A percentile compares a stretch with the other conserved stretches of the same genome.
Conservation (phyloP, 1,140 invertebrate genomes). For the Halyomorpha halys region DNA sequence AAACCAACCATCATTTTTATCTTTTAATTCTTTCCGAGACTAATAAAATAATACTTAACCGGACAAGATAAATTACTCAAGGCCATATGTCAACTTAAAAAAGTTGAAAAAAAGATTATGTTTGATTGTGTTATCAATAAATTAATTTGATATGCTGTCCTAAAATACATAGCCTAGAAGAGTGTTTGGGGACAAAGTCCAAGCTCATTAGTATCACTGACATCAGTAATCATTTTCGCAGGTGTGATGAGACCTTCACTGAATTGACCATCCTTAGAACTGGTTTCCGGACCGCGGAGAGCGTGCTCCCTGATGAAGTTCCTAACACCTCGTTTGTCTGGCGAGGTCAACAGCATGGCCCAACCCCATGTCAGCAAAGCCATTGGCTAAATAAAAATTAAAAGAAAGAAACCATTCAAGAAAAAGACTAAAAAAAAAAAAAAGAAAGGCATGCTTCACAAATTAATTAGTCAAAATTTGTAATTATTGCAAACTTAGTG, state of each 20-base stretch:
- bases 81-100: background rate
- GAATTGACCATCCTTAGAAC: constrained; percentile 52
- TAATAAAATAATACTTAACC: too few species aligned
- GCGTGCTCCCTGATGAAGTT: constrained; percentile 57
- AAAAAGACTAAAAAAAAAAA: too few species aligned
- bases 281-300: constrained; percentile 52
- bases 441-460: too few species aligned
- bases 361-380: constrained; percentile 69
- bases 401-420: too few species aligned
- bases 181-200: constrained; percentile 13
- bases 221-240: constrained; percentile 42
- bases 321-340: constrained; percentile 37
- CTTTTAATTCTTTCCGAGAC: too few species aligned
- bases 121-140: background rate
- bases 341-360: constrained; percentile 58
- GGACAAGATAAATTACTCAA: too few species aligned
- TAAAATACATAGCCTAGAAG: background rate
- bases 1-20: too few species aligned
- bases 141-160: background rate
- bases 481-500: too few species aligned
- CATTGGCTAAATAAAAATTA: constrained; percentile 49
- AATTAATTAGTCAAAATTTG: too few species aligned
- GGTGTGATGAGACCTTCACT: constrained; percentile 41
- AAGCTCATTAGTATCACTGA: background rate
- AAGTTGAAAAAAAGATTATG: background rate